phyloP scores from a whole-genome alignment of 2,888 invertebrate species.

The Pyrochroa serraticornis region DNA sequence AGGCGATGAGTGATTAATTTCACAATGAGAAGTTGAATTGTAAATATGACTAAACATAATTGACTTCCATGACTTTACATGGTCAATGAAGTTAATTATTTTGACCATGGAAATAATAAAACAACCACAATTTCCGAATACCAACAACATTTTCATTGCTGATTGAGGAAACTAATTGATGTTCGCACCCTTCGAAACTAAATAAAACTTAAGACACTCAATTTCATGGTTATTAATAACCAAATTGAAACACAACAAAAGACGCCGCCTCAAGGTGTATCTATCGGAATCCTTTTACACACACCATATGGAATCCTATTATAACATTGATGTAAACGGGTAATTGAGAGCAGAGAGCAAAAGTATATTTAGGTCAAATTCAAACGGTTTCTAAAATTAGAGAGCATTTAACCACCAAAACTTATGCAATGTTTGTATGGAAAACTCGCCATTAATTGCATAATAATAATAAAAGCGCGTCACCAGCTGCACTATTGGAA shows the following conservation, averaged over 20 bases:
- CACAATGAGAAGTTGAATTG: constrained; percentile 4
- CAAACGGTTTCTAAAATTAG: constrained; percentile 3
- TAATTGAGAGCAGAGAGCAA: no score
- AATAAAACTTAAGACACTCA: no score
- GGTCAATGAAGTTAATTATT: constrained; percentile 17
- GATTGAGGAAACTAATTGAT: not conserved
- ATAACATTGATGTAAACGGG: not conserved
- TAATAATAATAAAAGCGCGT: no score
- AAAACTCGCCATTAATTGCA: not conserved
- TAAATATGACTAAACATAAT: constrained; percentile 16
- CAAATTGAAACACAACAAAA: constrained; percentile 5
- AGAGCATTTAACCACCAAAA: no score
- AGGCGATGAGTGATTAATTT: no score
- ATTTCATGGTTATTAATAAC: constrained; percentile 5
- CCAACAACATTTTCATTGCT: constrained; percentile 1
- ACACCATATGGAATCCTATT: not conserved
- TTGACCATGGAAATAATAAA: constrained; percentile 19
- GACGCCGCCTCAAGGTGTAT: not conserved
- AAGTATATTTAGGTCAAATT: constrained; percentile 4
- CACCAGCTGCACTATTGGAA: no score
- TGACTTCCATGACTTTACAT: constrained; percentile 11
- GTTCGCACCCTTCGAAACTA: not conserved
- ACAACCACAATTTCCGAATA: not conserved
- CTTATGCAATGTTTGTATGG: constrained; percentile 6
- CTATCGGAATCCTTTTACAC: constrained; percentile 2